phyloP scores from a whole-genome alignment of 2,113 vertebrate genomes.

The Promerops cafer region DNA sequence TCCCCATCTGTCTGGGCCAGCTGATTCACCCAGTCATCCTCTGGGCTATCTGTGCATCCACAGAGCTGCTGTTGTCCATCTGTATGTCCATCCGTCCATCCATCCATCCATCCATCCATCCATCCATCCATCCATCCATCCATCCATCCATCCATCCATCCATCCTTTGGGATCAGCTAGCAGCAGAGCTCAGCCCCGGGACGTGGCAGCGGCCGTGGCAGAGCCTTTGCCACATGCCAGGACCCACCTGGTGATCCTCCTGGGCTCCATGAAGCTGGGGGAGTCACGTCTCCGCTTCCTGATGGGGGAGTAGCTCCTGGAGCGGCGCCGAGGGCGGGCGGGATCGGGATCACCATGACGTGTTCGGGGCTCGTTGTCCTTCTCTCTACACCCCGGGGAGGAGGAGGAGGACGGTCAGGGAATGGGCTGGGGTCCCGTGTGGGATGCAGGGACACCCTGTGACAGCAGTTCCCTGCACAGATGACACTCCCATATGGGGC shows the following conservation, averaged over 20 bases:
- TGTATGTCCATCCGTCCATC: rapidly evolving
- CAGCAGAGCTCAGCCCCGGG: not conserved
- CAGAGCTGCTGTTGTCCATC: not conserved
- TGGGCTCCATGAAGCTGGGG: constrained; percentile 97
- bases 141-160: rapidly evolving
- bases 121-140: too few species aligned
- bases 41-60: not conserved
- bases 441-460: not conserved
- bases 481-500: not conserved
- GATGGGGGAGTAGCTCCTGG: constrained; percentile 95
- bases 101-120: not conserved
- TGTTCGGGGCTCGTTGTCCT: constrained; percentile 78
- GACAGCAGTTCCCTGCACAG: not conserved
- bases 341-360: constrained; percentile 85
- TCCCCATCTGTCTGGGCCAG: not conserved
- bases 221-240: rapidly evolving
- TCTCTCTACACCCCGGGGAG: constrained; percentile 74
- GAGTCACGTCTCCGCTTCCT: constrained; percentile 94
- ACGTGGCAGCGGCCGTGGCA: rapidly evolving
- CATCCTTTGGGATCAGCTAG: not conserved
- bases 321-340: constrained; percentile 84
- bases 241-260: constrained; percentile 93
- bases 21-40: not conserved
- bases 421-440: rapidly evolving
- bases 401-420: not conserved